Percentiles rank a stretch among this genome's conserved stretches.
These are phyloP conservation scores for Pampus argenteus DNA, from an alignment of 2,797 vertebrate species.

Conservation along the genomic window DNA sequence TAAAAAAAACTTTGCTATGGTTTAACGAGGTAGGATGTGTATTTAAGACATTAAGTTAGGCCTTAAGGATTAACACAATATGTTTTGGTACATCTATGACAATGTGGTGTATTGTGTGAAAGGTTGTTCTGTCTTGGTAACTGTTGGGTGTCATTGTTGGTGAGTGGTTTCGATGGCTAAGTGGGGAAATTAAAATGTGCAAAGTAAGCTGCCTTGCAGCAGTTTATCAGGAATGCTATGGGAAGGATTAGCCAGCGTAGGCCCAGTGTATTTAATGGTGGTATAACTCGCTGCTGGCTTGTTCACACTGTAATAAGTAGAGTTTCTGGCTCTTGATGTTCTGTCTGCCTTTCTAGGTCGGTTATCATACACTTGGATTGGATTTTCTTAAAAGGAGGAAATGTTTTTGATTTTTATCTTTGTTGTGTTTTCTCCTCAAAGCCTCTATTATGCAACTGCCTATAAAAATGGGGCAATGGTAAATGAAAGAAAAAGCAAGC, in stretches of 20 bases:
- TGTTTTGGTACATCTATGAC: not conserved
- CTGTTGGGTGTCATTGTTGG: slow-evolving; percentile 26
- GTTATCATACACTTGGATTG: slow-evolving; percentile 16
- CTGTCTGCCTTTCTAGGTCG: slow-evolving; percentile 43
- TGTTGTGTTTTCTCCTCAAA: slow-evolving; percentile 50
- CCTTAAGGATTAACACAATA: not conserved
- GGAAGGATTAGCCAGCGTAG: slow-evolving; percentile 58
- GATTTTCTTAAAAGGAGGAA: slow-evolving; percentile 15
- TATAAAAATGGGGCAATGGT: slow-evolving; percentile 50
- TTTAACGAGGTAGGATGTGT: not conserved
- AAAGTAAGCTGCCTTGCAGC: slow-evolving; percentile 60
- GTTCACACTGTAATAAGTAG: slow-evolving; percentile 39
- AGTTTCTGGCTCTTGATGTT: slow-evolving; percentile 33
- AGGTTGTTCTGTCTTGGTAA: not conserved
- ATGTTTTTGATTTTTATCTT: slow-evolving; percentile 50
- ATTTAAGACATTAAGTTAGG: not conserved
- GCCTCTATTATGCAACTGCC: slow-evolving; percentile 47
- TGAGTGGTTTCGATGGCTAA: slow-evolving; percentile 29
- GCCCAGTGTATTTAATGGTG: slow-evolving; percentile 44
- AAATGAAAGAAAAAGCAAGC: slow-evolving; percentile 28
- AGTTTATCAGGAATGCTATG: slow-evolving; percentile 56
- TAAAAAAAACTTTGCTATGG: not conserved
- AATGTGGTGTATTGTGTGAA: slow-evolving; percentile 22
- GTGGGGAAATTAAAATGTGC: slow-evolving; percentile 62
- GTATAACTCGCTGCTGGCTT: slow-evolving; percentile 54